phyloP scores from a whole-genome alignment of 2,888 invertebrate genomes.

The Drosophila engyochracea region DNA sequence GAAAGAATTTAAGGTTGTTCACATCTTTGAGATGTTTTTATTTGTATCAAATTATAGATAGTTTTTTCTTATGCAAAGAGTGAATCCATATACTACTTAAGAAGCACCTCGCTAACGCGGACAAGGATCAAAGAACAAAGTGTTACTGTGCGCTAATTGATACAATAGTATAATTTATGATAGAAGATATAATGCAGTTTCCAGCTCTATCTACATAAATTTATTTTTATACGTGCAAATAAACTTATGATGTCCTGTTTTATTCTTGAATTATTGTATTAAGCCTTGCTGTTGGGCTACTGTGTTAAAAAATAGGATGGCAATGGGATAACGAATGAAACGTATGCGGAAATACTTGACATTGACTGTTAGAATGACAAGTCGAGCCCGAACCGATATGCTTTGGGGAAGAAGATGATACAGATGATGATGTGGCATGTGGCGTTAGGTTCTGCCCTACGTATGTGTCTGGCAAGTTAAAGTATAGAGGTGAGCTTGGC shows the following conservation, averaged over 20 bases:
- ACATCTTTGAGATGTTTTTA: constrained; percentile 1
- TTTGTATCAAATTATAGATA: not conserved
- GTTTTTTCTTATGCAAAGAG: not conserved
- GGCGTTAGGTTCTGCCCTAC: constrained; percentile 14
- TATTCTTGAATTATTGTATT: not conserved
- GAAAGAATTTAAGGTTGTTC: not conserved
- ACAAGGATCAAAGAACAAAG: not conserved
- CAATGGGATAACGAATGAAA: constrained; percentile 17
- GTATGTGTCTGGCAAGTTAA: constrained; percentile 31
- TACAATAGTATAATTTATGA: not conserved
- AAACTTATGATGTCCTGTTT: not conserved
- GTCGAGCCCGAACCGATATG: not conserved
- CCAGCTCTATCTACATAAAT: not conserved
- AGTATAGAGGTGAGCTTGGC: constrained; percentile 34
- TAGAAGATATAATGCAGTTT: not conserved
- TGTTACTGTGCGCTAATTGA: not conserved
- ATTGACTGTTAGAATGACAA: constrained; percentile 19
- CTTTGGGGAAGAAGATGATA: constrained; percentile 12
- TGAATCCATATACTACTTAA: not conserved
- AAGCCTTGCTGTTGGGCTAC: not conserved
- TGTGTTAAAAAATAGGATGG: constrained; percentile 22
- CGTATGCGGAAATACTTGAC: constrained; percentile 29
- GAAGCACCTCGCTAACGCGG: not conserved
- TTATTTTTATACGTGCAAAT: not conserved
- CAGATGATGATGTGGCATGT: constrained; percentile 28